phyloP scores from a whole-genome alignment of 2,888 invertebrate species.

The Thereva unica region DNA sequence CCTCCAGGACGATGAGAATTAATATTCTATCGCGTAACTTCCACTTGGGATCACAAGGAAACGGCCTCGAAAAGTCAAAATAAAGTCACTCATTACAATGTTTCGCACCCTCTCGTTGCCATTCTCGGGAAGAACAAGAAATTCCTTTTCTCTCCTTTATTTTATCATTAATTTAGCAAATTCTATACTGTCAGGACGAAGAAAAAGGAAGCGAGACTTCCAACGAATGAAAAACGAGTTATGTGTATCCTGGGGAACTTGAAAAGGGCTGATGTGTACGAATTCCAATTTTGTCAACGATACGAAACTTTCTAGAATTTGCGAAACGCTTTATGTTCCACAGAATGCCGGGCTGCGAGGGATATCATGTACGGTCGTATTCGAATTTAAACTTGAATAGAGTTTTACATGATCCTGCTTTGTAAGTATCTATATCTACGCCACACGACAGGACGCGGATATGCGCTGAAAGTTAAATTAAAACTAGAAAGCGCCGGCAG shows the following conservation, averaged over 20 bases:
- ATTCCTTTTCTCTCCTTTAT: conserved; percentile 24
- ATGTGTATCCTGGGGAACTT: conserved; percentile 8
- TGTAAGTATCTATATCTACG: background rate
- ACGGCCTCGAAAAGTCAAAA: too few species aligned
- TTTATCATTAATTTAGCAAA: conserved; percentile 19
- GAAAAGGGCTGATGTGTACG: conserved; percentile 24
- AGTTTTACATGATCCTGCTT: too few species aligned
- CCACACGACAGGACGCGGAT: conserved; percentile 2
- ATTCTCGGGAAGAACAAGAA: background rate
- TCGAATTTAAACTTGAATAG: too few species aligned
- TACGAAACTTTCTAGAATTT: conserved; percentile 7
- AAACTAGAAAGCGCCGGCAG: background rate
- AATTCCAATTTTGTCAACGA: conserved; percentile 29
- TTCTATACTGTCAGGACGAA: conserved; percentile 24
- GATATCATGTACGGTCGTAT: too few species aligned
- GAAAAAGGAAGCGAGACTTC: conserved; percentile 20
- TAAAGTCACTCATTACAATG: too few species aligned
- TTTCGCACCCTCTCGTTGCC: too few species aligned
- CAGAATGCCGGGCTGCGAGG: background rate
- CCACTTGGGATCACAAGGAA: too few species aligned
- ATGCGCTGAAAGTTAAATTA: conserved; percentile 28
- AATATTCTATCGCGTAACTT: too few species aligned
- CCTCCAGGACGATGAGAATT: too few species aligned
- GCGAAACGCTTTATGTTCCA: conserved; percentile 4
- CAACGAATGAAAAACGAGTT: conserved; percentile 11